Evolutionary conservation across 2,888 invertebrate species (phyloP).

Genomic region (Dermolepida albohirtum): DNA sequence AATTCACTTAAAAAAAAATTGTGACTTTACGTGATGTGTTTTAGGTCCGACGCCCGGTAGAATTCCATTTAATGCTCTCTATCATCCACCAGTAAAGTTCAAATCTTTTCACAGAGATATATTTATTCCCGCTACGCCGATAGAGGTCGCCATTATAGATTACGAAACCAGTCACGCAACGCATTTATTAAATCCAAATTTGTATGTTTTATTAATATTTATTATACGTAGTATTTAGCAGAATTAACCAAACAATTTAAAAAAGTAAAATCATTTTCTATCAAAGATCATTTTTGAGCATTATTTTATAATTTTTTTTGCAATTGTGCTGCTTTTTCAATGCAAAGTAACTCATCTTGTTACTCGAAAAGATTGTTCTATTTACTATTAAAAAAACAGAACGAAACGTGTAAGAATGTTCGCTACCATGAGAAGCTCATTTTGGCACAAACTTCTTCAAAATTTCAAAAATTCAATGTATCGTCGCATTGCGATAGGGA

Average conservation of each 20-base stretch:
- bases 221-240: neutral
- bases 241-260: neutral
- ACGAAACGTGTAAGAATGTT: too few relatives aligned
- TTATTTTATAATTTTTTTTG: too few relatives aligned
- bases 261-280: too few relatives aligned
- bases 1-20: neutral
- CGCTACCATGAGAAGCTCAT: too few relatives aligned
- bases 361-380: too few relatives aligned
- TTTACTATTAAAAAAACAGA: too few relatives aligned
- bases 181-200: constrained; percentile 88
- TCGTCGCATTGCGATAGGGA: too few relatives aligned
- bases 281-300: too few relatives aligned
- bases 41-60: constrained; percentile 42
- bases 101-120: constrained; percentile 80
- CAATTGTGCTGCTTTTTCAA: too few relatives aligned
- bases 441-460: too few relatives aligned
- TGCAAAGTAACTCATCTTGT: too few relatives aligned
- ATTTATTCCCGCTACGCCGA: constrained; percentile 83
- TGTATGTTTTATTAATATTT: constrained; percentile 71
- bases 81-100: constrained; percentile 78
- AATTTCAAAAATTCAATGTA: too few relatives aligned
- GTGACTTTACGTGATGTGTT: constrained; percentile 33
- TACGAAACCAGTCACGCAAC: constrained; percentile 86
- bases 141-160: constrained; percentile 80
- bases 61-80: constrained; percentile 76